Evolutionary conservation across 2,113 vertebrate genomes (phyloP).

Genomic region (Antechinus flavipes): DNA sequence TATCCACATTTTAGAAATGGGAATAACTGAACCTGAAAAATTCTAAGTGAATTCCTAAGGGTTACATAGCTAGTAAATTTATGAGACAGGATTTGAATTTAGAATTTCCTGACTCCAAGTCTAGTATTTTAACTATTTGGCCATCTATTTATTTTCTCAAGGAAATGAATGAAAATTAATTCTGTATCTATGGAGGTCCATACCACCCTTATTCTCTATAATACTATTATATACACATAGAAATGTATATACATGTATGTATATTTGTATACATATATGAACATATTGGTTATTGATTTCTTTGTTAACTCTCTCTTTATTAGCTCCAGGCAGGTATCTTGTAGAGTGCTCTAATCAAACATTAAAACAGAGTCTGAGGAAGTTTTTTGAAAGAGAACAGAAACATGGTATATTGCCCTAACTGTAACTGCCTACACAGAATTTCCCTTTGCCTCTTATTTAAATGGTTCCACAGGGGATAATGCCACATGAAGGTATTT

Average conservation of each 20-base stretch:
- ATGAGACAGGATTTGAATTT: not conserved
- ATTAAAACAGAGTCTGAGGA: constrained; percentile 54
- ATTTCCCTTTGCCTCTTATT: constrained; percentile 22
- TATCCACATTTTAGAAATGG: not conserved
- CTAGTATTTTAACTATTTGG: not conserved
- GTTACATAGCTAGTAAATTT: not conserved
- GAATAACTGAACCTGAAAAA: not conserved
- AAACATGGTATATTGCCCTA: constrained; percentile 35
- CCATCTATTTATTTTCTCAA: not conserved
- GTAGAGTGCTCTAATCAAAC: constrained; percentile 17
- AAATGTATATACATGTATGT: not conserved
- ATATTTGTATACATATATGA: constrained; percentile 45
- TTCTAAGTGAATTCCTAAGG: not conserved
- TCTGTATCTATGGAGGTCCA: not conserved
- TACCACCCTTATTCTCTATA: not conserved
- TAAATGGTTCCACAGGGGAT: constrained; percentile 8
- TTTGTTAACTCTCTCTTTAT: constrained; percentile 52
- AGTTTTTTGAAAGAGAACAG: constrained; percentile 17
- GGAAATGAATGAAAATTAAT: not conserved
- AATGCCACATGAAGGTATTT: constrained; percentile 43
- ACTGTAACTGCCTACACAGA: constrained; percentile 15
- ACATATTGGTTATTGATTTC: not conserved
- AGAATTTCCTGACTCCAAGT: not conserved
- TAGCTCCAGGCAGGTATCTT: constrained; percentile 3
- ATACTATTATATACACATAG: not conserved